Conservation (phyloP, 1,140 invertebrate species). For the Dendrolimus kikuchii region DNA sequence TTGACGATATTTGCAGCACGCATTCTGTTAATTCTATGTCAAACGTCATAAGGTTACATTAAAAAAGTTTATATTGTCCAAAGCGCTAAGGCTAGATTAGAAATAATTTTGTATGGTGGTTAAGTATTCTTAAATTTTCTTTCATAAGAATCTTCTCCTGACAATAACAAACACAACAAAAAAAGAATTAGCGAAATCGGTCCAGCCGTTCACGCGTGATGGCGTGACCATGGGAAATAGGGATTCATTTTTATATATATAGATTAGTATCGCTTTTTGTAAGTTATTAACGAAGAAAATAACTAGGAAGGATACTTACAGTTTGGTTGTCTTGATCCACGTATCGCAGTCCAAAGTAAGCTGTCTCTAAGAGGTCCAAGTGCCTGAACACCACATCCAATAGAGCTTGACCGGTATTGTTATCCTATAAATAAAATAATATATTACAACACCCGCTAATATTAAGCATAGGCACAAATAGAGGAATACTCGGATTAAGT, state of each 20-base stretch:
- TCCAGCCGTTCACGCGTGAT: no score
- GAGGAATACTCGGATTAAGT: not conserved
- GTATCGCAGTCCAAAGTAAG: constrained; percentile 93
- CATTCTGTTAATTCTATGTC: no score
- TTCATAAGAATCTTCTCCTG: no score
- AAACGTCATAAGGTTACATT: no score
- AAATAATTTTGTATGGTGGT: no score
- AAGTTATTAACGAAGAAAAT: not conserved
- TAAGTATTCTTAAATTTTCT: no score
- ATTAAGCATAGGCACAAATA: not conserved
- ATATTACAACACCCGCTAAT: not conserved
- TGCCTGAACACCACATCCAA: constrained; percentile 91
- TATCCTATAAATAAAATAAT: constrained; percentile 80
- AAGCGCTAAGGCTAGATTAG: no score
- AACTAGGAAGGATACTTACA: constrained; percentile 70
- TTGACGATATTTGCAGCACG: no score
- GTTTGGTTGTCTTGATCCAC: constrained; percentile 91
- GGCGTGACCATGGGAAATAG: no score
- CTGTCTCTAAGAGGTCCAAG: constrained; percentile 92
- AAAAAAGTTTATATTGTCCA: no score
- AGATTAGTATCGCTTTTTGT: not conserved
- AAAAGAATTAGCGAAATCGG: no score
- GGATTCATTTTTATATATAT: not conserved
- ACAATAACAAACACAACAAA: no score
- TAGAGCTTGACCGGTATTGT: constrained; percentile 86